phyloP scores from a whole-genome alignment of 2,797 vertebrate species.

The Hoplostethus mediterraneus region DNA sequence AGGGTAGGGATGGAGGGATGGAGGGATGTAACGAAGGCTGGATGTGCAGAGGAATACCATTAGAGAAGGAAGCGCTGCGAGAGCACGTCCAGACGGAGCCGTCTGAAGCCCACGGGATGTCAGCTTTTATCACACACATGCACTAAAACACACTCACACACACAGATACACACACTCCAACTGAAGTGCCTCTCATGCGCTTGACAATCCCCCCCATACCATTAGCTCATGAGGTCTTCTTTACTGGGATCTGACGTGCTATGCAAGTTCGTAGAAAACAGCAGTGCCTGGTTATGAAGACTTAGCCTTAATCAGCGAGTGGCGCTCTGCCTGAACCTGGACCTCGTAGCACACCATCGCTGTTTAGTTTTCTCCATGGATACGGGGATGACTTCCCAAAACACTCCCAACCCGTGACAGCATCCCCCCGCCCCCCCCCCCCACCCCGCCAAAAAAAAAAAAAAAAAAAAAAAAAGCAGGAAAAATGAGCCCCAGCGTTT shows the following conservation, averaged over 20 bases:
- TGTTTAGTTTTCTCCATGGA: conserved; percentile 77
- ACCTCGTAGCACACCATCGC: conserved; percentile 40
- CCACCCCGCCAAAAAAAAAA: too few species aligned
- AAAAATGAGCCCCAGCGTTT: conserved; percentile 24
- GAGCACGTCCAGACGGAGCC: conserved; percentile 56
- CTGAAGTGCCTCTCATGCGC: conserved; percentile 41
- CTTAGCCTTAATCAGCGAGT: conserved; percentile 68
- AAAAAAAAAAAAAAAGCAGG: too few species aligned
- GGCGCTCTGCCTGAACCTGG: conserved; percentile 58
- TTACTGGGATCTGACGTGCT: conserved; percentile 59
- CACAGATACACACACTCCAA: conserved; percentile 42
- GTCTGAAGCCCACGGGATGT: conserved; percentile 53
- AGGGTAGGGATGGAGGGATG: conserved; percentile 25
- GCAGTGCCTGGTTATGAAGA: conserved; percentile 68
- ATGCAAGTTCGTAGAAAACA: conserved; percentile 61
- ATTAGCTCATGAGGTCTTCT: conserved; percentile 60
- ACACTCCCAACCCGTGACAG: conserved; percentile 51
- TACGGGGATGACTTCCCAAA: conserved; percentile 49
- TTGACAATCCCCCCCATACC: conserved; percentile 40
- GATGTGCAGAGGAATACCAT: conserved; percentile 60
- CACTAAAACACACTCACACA: background rate
- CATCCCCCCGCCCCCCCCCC: conserved; percentile 8
- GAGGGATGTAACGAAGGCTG: conserved; percentile 33
- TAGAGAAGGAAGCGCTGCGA: conserved; percentile 40
- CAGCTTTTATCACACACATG: conserved; percentile 31